Conservation (phyloP, 2,888 invertebrate genomes). For the Pyrrhia umbra region DNA sequence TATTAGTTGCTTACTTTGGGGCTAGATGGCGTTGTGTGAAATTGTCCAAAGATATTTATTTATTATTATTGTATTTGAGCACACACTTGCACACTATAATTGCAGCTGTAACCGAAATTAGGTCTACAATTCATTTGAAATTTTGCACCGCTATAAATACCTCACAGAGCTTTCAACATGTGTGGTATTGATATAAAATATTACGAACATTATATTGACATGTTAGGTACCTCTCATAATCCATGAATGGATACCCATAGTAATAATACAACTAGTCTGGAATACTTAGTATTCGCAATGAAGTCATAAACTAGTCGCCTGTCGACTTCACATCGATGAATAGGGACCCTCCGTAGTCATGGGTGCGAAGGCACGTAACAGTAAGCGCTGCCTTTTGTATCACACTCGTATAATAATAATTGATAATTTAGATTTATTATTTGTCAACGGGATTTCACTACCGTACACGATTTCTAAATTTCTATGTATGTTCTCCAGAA, state of each 20-base stretch:
- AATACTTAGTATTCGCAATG: slow-evolving; percentile 43
- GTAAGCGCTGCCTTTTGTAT: slow-evolving; percentile 28
- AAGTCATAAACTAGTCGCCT: slow-evolving; percentile 16
- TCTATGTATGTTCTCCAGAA: too few relatives aligned
- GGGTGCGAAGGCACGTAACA: slow-evolving; percentile 5
- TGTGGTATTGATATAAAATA: slow-evolving; percentile 25
- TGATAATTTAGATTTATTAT: not conserved
- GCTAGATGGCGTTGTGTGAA: too few relatives aligned
- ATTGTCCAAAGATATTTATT: too few relatives aligned
- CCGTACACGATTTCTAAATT: too few relatives aligned
- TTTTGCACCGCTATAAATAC: too few relatives aligned
- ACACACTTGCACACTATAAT: too few relatives aligned
- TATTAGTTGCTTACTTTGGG: too few relatives aligned
- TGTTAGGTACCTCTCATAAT: slow-evolving; percentile 20
- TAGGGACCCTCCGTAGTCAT: slow-evolving; percentile 2
- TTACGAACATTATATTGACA: slow-evolving; percentile 6
- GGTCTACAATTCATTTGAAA: too few relatives aligned
- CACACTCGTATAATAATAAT: slow-evolving; percentile 16
- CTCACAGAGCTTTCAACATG: slow-evolving; percentile 14
- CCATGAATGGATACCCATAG: slow-evolving; percentile 29
- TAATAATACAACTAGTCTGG: slow-evolving; percentile 16
- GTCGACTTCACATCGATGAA: too few relatives aligned
- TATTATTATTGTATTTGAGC: too few relatives aligned
- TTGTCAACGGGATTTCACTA: too few relatives aligned
- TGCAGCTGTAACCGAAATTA: too few relatives aligned